These are phyloP conservation scores for Monochamus saltuarius DNA, from an alignment of 1,140 invertebrate species.

Conservation along the genomic window DNA sequence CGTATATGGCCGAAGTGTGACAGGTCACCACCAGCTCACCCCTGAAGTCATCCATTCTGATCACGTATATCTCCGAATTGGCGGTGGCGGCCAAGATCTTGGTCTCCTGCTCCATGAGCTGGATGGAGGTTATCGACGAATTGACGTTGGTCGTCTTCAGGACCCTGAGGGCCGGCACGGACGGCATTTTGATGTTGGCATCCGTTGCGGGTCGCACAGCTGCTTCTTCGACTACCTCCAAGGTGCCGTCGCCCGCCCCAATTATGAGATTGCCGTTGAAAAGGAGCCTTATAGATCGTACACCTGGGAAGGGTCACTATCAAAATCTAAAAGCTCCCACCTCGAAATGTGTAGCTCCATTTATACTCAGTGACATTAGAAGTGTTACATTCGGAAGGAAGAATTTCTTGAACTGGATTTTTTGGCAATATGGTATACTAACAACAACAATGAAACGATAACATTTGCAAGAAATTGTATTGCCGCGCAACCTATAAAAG, in stretches of 20 bases:
- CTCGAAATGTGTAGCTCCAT: too few species aligned
- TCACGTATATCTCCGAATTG: slow-evolving; percentile 79
- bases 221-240: slow-evolving; percentile 68
- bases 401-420: too few species aligned
- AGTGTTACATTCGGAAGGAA: too few species aligned
- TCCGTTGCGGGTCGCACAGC: slow-evolving; percentile 16
- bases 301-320: too few species aligned
- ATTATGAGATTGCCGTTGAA: slow-evolving; percentile 65
- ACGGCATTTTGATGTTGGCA: slow-evolving; percentile 45
- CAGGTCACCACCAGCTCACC: slow-evolving; percentile 75
- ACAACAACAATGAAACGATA: too few species aligned
- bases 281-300: slow-evolving; percentile 67
- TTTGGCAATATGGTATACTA: too few species aligned
- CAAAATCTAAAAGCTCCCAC: too few species aligned
- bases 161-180: slow-evolving; percentile 44
- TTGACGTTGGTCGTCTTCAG: slow-evolving; percentile 60
- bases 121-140: slow-evolving; percentile 65
- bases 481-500: too few species aligned
- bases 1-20: slow-evolving; percentile 77
- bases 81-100: slow-evolving; percentile 71
- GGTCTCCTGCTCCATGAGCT: slow-evolving; percentile 56
- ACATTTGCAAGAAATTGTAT: too few species aligned
- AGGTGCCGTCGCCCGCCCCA: slow-evolving; percentile 79
- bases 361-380: too few species aligned
- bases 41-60: slow-evolving; percentile 70